Evolutionary conservation across 2,888 invertebrate genomes (phyloP).

Genomic region (Clepsis dumicolana): DNA sequence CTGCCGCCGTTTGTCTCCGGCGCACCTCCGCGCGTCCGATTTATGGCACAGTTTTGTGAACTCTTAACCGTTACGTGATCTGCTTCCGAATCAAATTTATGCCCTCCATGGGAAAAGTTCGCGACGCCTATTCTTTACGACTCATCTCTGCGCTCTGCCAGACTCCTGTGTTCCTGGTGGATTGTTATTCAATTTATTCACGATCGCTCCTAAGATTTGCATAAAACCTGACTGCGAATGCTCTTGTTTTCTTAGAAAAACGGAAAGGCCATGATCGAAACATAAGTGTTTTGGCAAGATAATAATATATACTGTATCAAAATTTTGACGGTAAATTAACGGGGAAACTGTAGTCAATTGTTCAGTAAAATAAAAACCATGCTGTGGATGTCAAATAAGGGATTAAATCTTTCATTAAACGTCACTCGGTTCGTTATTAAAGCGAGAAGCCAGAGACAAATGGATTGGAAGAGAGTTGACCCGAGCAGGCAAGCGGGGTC

Average conservation of each 20-base stretch:
- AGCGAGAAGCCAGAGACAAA: conserved; percentile 62
- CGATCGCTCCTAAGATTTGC: neutral
- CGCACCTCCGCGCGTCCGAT: conserved; percentile 85
- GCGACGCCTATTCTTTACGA: conserved; percentile 82
- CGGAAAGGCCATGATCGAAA: neutral
- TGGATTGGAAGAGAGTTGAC: conserved; percentile 68
- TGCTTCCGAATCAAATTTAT: conserved; percentile 86
- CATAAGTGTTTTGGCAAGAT: neutral
- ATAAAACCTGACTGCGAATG: conserved; percentile 17
- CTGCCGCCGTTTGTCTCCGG: conserved; percentile 83
- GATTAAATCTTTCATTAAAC: conserved; percentile 42
- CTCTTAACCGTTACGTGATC: conserved; percentile 86
- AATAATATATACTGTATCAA: neutral
- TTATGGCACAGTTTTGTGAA: conserved; percentile 86
- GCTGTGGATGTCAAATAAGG: neutral
- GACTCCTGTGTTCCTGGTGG: conserved; percentile 53
- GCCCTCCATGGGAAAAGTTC: conserved; percentile 82
- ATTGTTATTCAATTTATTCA: conserved; percentile 53
- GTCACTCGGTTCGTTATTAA: conserved; percentile 52
- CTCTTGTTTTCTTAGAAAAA: neutral
- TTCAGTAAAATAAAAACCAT: neutral
- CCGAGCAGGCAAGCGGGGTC: conserved; percentile 66
- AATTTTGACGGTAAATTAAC: neutral
- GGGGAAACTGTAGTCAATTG: neutral
- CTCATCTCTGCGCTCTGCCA: conserved; percentile 67